Conservation (phyloP, 1,140 invertebrate genomes). For the Popillia japonica region DNA sequence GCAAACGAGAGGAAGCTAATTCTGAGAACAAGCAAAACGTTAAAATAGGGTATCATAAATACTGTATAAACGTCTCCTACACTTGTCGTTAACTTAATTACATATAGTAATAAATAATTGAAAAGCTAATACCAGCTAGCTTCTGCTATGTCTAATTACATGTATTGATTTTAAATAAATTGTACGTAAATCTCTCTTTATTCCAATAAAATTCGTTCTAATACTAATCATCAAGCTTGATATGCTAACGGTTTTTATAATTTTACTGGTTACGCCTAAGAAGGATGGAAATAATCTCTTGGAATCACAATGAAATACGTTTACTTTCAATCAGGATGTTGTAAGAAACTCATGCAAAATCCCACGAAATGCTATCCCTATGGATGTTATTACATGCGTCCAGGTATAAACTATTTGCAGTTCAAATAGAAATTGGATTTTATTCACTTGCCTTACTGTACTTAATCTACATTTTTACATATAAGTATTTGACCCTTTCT, state of each 20-base stretch:
- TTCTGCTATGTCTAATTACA: background rate
- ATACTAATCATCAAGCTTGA: no score
- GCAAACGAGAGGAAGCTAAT: no score
- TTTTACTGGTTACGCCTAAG: background rate
- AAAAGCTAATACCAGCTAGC: no score
- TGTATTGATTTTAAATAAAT: background rate
- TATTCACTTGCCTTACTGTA: constrained; percentile 45
- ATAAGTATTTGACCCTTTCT: constrained; percentile 55
- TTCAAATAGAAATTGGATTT: background rate
- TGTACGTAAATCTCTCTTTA: no score
- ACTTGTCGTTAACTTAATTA: no score
- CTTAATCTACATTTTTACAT: constrained; percentile 58
- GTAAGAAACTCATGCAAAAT: constrained; percentile 10
- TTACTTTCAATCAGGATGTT: background rate
- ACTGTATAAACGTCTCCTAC: no score
- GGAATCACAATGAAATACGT: background rate
- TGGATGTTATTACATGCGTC: constrained; percentile 24
- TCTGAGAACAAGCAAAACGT: no score
- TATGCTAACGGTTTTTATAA: background rate
- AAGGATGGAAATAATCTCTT: background rate
- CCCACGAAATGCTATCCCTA: constrained; percentile 16
- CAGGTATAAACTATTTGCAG: background rate
- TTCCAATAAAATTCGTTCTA: background rate
- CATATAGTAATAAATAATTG: no score
- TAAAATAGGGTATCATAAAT: no score